These are phyloP conservation scores for Indicator indicator DNA, from an alignment of 2,113 vertebrate species.

Conservation along the genomic window DNA sequence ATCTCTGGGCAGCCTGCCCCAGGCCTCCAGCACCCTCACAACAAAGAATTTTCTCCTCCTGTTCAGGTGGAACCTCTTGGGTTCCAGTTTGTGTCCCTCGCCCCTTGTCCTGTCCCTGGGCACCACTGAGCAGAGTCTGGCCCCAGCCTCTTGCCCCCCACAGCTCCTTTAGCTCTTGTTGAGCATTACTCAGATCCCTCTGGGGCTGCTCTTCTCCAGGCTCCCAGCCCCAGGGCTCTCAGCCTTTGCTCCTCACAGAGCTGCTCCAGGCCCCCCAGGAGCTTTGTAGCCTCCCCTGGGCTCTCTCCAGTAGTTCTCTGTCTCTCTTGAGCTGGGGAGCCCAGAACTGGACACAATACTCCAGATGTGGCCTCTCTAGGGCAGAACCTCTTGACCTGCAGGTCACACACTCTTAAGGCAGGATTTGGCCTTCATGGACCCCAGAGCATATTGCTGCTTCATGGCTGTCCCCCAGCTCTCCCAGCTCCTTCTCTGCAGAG, in stretches of 20 bases:
- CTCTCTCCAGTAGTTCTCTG: not conserved
- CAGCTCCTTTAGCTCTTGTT: no score
- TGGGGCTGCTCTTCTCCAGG: not conserved
- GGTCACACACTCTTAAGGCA: not conserved
- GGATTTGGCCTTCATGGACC: not conserved
- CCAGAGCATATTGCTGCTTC: not conserved
- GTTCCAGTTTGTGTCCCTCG: not conserved
- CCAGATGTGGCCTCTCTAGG: not conserved
- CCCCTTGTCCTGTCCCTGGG: not conserved
- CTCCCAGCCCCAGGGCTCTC: not conserved
- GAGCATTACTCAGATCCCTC: not conserved
- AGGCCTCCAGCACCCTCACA: not conserved
- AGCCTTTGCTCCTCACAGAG: not conserved
- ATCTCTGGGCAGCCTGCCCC: not conserved
- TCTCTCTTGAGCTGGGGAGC: not conserved
- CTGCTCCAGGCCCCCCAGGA: not conserved
- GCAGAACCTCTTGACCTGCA: not conserved
- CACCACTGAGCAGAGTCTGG: not conserved
- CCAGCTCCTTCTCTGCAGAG: not conserved
- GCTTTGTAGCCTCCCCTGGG: not conserved
- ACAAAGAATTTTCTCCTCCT: no score
- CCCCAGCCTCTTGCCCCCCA: not conserved
- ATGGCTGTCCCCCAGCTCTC: not conserved
- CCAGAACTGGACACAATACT: not conserved
- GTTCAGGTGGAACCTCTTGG: not conserved